phyloP scores from a whole-genome alignment of 2,888 invertebrate species.

The Andrena marginata region DNA sequence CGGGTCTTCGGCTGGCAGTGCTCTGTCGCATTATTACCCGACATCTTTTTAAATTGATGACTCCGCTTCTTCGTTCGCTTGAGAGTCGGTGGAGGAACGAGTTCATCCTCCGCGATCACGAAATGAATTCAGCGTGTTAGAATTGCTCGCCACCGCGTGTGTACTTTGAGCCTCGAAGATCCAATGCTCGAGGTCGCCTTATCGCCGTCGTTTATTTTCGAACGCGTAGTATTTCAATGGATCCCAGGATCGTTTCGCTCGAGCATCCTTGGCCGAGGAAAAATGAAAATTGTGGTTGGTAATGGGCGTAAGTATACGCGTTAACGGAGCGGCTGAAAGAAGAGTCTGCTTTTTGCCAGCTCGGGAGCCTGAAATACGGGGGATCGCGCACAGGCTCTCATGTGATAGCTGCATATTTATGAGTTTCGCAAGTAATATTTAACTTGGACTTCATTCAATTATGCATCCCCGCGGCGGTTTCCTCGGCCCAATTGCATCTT shows the following conservation, averaged over 20 bases:
- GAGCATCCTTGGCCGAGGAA: neutral
- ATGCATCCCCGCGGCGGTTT: slow-evolving; percentile 46
- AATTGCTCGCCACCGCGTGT: neutral
- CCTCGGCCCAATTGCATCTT: slow-evolving; percentile 56
- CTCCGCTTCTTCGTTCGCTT: neutral
- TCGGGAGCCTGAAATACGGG: slow-evolving; percentile 3
- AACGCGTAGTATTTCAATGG: slow-evolving; percentile 1
- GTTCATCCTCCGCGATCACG: slow-evolving; percentile 20
- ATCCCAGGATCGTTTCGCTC: neutral
- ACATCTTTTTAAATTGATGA: slow-evolving; percentile 7
- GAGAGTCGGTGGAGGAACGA: slow-evolving; percentile 7
- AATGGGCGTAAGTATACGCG: neutral
- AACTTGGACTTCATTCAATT: slow-evolving; percentile 51
- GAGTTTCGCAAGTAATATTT: slow-evolving; percentile 60
- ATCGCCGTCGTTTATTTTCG: neutral
- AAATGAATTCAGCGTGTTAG: neutral
- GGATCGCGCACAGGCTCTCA: neutral
- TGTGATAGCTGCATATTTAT: slow-evolving; percentile 47
- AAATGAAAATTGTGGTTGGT: neutral
- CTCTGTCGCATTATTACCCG: slow-evolving; percentile 39
- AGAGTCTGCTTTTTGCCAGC: slow-evolving; percentile 18
- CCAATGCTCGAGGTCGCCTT: neutral
- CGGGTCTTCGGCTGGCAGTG: slow-evolving; percentile 20
- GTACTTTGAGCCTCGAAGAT: neutral
- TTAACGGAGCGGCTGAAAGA: neutral